Evolutionary conservation across 2,113 vertebrate species (phyloP).

Genomic region (Cyanocitta stelleri): DNA sequence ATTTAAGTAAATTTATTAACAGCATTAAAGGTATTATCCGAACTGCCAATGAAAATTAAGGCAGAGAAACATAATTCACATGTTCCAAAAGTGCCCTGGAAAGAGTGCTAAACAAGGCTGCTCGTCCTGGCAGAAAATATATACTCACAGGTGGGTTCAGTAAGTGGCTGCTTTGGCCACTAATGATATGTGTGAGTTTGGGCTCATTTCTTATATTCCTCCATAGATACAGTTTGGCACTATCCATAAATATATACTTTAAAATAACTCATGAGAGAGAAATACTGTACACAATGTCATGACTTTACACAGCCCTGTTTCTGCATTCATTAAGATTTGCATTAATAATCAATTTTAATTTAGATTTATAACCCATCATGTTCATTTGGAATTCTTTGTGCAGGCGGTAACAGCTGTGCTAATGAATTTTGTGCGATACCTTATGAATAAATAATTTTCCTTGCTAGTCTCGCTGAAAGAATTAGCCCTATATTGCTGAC

Average conservation of each 20-base stretch:
- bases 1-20: neutral
- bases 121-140: neutral
- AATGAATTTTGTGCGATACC: conserved; percentile 48
- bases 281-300: conserved; percentile 1
- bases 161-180: neutral
- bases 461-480: neutral
- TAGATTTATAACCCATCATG: conserved; percentile 52
- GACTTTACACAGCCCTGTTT: conserved; percentile 15
- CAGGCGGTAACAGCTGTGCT: conserved; percentile 51
- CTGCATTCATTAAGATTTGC: conserved; percentile 40
- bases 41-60: neutral
- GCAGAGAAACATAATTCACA: neutral
- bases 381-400: conserved; percentile 61
- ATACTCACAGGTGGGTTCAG: neutral
- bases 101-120: neutral
- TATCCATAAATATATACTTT: neutral
- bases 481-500: neutral
- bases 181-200: neutral
- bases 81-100: neutral
- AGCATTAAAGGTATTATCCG: neutral
- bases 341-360: conserved; percentile 65
- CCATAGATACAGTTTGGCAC: neutral
- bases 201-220: neutral
- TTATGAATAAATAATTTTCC: conserved; percentile 59
- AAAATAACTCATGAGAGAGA: neutral